Evolutionary conservation across 1,140 invertebrate genomes (phyloP).

Genomic region (Tetraneura akinire): DNA sequence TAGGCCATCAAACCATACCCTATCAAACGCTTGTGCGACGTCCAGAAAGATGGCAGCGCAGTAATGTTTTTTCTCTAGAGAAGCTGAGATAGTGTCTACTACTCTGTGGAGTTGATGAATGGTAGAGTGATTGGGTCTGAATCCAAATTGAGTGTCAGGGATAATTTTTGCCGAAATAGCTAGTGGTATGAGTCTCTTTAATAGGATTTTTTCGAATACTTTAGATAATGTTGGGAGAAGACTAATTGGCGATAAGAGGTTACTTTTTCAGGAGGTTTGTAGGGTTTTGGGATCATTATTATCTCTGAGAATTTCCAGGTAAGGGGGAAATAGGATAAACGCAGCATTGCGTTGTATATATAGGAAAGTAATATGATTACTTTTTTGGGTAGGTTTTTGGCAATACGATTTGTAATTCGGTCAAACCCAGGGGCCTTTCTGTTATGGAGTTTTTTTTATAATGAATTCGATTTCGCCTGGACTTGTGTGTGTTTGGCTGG

Average conservation of each 20-base stretch:
- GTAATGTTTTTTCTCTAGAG: constrained; percentile 45
- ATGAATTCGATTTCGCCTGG: constrained; percentile 11
- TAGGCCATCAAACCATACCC: neutral
- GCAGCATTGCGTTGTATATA: constrained; percentile 43
- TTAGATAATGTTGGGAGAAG: constrained; percentile 55
- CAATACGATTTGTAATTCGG: constrained; percentile 9
- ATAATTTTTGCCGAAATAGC: constrained; percentile 38
- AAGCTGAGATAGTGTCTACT: neutral
- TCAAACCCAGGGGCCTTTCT: constrained; percentile 37
- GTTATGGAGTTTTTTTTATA: constrained; percentile 10
- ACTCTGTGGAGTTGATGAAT: constrained; percentile 41
- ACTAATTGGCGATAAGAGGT: constrained; percentile 56
- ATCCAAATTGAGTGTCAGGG: constrained; percentile 43
- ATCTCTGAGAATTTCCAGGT: constrained; percentile 58
- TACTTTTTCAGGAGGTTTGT: constrained; percentile 51
- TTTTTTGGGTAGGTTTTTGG: too few relatives aligned
- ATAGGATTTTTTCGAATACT: constrained; percentile 54
- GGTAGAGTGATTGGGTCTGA: constrained; percentile 36
- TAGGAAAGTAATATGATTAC: neutral
- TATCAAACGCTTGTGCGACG: constrained; percentile 56
- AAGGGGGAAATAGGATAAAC: constrained; percentile 27
- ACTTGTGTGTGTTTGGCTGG: neutral
- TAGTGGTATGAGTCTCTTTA: constrained; percentile 52
- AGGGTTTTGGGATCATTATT: constrained; percentile 57
- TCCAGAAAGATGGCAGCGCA: constrained; percentile 57